Percentiles rank a stretch among this genome's conserved stretches.
Evolutionary conservation across 2,888 invertebrate genomes (phyloP).

Genomic region (Monopis laevigella): DNA sequence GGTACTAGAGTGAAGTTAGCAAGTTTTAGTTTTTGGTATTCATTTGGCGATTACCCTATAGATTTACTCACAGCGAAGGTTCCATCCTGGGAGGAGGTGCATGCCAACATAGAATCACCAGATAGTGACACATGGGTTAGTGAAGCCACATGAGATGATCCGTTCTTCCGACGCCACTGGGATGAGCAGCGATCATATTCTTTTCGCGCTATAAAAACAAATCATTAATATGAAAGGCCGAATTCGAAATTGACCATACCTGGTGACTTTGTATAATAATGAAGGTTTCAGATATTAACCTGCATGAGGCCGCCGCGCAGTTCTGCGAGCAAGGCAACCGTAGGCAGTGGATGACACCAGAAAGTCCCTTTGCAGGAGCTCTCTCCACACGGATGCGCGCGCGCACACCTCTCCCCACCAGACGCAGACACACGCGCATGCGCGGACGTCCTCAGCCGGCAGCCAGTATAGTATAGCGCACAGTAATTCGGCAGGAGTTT

Average conservation of each 20-base stretch:
- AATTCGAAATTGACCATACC: too few relatives aligned
- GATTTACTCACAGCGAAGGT: slow-evolving; percentile 1
- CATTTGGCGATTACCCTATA: too few relatives aligned
- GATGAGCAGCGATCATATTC: slow-evolving; percentile 1
- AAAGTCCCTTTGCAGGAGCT: background rate
- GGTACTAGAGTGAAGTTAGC: too few relatives aligned
- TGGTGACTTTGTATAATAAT: too few relatives aligned
- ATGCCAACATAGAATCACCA: background rate
- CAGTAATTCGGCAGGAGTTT: background rate
- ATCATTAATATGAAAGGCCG: too few relatives aligned
- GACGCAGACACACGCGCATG: background rate
- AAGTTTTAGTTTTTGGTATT: too few relatives aligned
- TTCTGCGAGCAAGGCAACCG: background rate
- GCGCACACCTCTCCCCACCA: background rate
- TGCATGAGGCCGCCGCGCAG: slow-evolving; percentile 1
- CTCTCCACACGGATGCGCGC: slow-evolving; percentile 1
- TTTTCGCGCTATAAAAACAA: background rate
- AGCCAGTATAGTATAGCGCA: background rate
- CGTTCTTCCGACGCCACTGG: background rate
- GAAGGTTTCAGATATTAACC: background rate
- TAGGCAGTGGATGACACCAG: background rate
- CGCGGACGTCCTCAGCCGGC: background rate
- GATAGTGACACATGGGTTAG: background rate
- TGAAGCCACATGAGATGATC: background rate
- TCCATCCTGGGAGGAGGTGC: slow-evolving; percentile 4